Evolutionary conservation across 2,888 invertebrate genomes (phyloP).

Genomic region (Nephrocerus scutellatus): DNA sequence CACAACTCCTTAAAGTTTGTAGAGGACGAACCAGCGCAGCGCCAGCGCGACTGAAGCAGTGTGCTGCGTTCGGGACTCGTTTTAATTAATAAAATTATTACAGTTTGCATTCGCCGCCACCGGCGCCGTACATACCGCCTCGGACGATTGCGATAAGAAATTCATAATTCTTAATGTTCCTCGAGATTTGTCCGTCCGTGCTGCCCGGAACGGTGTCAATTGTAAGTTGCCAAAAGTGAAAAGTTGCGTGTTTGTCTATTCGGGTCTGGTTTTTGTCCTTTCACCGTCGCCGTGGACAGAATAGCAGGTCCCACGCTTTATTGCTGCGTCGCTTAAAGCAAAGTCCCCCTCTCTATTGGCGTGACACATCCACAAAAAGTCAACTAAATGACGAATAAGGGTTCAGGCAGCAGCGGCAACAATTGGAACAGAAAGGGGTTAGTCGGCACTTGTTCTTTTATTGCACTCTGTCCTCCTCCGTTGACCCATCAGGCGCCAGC

Average conservation of each 20-base stretch:
- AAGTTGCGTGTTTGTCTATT: constrained; percentile 21
- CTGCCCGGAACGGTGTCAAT: constrained; percentile 16
- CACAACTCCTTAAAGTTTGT: no score
- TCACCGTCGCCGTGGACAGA: no score
- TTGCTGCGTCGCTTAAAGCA: not conserved
- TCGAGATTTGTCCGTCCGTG: not conserved
- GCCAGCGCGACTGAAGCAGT: no score
- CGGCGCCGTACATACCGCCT: constrained; percentile 10
- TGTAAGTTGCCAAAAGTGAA: constrained; percentile 22
- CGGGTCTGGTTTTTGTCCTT: constrained; percentile 13
- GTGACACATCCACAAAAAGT: constrained; percentile 4
- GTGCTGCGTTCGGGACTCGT: constrained; percentile 11
- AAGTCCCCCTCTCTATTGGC: constrained; percentile 18
- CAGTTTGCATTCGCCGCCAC: constrained; percentile 7
- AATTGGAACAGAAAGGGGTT: constrained; percentile 19
- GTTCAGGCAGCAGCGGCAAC: constrained; percentile 22
- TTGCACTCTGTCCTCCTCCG: no score
- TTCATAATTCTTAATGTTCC: constrained; percentile 19
- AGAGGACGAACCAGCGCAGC: no score
- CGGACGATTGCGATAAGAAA: constrained; percentile 10
- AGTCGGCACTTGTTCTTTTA: constrained; percentile 23
- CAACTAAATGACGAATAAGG: constrained; percentile 14
- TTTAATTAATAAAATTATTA: constrained; percentile 9
- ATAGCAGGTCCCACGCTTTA: no score
- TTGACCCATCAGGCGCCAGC: no score